Percentiles rank a stretch among this genome's conserved stretches.
phyloP scores from a whole-genome alignment of 2,888 invertebrate species.

The Molorchus minor region DNA sequence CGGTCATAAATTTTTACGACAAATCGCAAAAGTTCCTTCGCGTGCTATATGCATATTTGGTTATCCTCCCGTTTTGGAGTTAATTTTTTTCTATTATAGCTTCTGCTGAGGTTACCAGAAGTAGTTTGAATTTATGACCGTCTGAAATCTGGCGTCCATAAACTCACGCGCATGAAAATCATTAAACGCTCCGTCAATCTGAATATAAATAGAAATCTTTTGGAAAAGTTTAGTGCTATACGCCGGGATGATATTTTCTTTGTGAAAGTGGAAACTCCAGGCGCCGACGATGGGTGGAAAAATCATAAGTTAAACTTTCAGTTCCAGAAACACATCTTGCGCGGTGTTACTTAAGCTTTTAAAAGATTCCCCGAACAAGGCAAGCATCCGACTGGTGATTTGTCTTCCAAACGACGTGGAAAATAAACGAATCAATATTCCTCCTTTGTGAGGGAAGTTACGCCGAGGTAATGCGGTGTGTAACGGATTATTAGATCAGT shows the following conservation, averaged over 20 bases:
- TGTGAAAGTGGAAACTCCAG: slow-evolving; percentile 11
- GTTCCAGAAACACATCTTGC: slow-evolving; percentile 23
- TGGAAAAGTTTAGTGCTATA: background rate
- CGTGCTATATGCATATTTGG: too few relatives aligned
- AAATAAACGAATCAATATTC: slow-evolving; percentile 28
- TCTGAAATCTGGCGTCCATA: too few relatives aligned
- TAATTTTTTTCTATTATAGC: too few relatives aligned
- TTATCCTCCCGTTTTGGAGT: too few relatives aligned
- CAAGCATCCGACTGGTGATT: slow-evolving; percentile 25
- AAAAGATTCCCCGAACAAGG: slow-evolving; percentile 26
- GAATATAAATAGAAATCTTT: background rate
- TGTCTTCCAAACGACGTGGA: slow-evolving; percentile 27
- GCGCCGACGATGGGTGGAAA: background rate
- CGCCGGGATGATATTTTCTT: slow-evolving; percentile 16
- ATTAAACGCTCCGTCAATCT: background rate
- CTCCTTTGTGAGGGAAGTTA: slow-evolving; percentile 9
- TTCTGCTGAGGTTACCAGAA: too few relatives aligned
- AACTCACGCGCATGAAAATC: too few relatives aligned
- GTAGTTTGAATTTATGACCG: too few relatives aligned
- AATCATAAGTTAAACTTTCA: slow-evolving; percentile 26
- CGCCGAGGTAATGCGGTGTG: slow-evolving; percentile 13
- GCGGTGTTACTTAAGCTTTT: slow-evolving; percentile 26
- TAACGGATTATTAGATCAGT: slow-evolving; percentile 21
- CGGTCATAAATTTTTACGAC: too few relatives aligned
- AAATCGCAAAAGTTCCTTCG: too few relatives aligned